Percentiles rank a stretch among this genome's conserved stretches.
Conservation (phyloP, 2,113 vertebrate species). For the Grammomys surdaster region DNA sequence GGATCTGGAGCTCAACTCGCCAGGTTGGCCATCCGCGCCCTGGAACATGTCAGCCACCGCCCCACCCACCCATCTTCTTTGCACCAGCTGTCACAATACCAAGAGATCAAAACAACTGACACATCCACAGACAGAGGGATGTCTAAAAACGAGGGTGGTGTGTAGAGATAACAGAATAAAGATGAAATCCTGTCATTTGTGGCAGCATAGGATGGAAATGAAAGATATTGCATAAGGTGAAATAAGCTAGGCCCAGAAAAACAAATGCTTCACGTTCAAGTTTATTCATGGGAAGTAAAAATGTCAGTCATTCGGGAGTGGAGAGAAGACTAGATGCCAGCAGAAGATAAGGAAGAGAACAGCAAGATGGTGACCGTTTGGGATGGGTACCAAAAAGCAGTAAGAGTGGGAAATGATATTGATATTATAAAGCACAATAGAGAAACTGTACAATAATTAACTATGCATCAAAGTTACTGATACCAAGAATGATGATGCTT, state of each 20-base stretch:
- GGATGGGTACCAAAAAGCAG: background rate
- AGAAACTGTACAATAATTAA: background rate
- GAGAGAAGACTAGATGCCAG: background rate
- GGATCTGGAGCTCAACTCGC: constrained; percentile 91
- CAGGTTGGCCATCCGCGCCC: constrained; percentile 83
- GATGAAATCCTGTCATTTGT: background rate
- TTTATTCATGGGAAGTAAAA: background rate
- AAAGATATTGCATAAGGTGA: background rate
- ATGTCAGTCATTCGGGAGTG: background rate
- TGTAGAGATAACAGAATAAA: background rate
- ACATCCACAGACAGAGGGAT: no score
- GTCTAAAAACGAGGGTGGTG: background rate
- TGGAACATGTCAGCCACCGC: constrained; percentile 92
- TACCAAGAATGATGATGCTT: background rate
- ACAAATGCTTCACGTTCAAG: background rate
- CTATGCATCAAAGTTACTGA: background rate
- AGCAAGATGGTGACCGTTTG: no score
- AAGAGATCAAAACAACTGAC: background rate
- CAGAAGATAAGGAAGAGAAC: background rate
- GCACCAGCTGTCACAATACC: no score
- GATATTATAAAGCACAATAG: background rate
- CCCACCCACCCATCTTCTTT: background rate
- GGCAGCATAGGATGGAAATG: background rate
- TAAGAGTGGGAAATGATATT: background rate
- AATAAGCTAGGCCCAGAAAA: background rate